These are phyloP conservation scores for Shinisaurus crocodilurus DNA, from an alignment of 2,113 vertebrate genomes.

Conservation along the genomic window DNA sequence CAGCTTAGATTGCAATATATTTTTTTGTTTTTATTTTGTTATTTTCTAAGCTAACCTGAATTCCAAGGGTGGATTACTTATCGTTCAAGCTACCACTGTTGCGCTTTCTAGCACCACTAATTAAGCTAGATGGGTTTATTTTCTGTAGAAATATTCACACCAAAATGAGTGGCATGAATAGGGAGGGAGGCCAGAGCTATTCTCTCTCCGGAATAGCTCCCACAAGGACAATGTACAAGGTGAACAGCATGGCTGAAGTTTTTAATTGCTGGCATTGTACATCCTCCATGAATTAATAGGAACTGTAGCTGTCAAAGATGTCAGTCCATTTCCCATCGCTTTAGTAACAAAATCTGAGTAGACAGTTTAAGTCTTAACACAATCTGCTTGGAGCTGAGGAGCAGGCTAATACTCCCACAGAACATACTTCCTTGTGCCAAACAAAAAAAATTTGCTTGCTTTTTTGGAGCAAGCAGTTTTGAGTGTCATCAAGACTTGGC, in stretches of 20 bases:
- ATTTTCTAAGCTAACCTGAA: background rate
- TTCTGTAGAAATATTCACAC: background rate
- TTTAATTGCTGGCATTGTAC: rapidly evolving
- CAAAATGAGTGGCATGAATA: background rate
- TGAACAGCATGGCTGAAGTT: constrained; percentile 5
- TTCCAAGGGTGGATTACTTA: background rate
- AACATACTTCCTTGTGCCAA: constrained; percentile 33
- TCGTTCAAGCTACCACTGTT: background rate
- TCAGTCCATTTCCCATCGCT: rapidly evolving
- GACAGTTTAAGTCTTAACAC: constrained; percentile 42
- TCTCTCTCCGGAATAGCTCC: background rate
- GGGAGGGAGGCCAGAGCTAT: background rate
- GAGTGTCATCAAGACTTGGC: background rate
- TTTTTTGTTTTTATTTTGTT: background rate
- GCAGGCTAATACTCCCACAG: constrained; percentile 28
- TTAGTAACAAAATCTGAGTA: constrained; percentile 5
- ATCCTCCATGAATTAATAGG: background rate
- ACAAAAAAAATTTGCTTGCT: constrained; percentile 25
- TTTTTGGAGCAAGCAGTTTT: constrained; percentile 16
- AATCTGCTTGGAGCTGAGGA: constrained; percentile 49
- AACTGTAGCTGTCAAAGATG: background rate
- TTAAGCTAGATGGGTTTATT: background rate
- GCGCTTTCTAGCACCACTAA: background rate
- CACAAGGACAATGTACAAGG: rapidly evolving
- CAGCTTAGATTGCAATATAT: background rate